phyloP scores from a whole-genome alignment of 2,888 invertebrate genomes.

The Tetragnatha montana region DNA sequence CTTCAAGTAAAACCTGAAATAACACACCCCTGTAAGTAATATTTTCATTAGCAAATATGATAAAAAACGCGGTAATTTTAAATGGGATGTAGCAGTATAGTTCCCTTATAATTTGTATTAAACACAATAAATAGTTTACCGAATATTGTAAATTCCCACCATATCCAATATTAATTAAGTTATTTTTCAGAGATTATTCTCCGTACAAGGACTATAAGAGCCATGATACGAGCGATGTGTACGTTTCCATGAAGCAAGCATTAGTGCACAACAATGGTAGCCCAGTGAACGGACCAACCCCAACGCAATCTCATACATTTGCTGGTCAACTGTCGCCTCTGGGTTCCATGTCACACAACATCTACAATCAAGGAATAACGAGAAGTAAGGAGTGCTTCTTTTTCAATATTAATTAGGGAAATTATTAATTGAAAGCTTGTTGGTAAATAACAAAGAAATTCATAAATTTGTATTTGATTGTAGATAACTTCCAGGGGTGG shows the following conservation, averaged over 20 bases:
- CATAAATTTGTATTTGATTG: background rate
- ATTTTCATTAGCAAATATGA: no score
- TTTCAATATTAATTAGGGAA: background rate
- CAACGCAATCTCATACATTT: constrained; percentile 35
- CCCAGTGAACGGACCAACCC: constrained; percentile 9
- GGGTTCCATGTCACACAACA: constrained; percentile 37
- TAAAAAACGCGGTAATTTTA: no score
- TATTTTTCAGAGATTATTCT: constrained; percentile 63
- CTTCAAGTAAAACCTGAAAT: no score
- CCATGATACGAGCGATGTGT: constrained; percentile 63
- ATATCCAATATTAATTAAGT: no score
- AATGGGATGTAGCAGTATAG: no score
- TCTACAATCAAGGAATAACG: constrained; percentile 48
- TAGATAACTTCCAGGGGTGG: background rate
- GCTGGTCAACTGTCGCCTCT: constrained; percentile 56
- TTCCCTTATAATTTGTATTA: no score
- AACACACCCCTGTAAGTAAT: no score
- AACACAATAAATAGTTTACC: no score
- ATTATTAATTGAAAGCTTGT: constrained; percentile 5
- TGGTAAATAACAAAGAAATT: background rate
- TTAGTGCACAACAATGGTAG: constrained; percentile 50
- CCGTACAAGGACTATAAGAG: constrained; percentile 55
- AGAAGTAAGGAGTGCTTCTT: constrained; percentile 42
- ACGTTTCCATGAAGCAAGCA: constrained; percentile 61
- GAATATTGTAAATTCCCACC: no score